Evolutionary conservation across 2,888 invertebrate species (phyloP).

Genomic region (Geophilus truncorum): DNA sequence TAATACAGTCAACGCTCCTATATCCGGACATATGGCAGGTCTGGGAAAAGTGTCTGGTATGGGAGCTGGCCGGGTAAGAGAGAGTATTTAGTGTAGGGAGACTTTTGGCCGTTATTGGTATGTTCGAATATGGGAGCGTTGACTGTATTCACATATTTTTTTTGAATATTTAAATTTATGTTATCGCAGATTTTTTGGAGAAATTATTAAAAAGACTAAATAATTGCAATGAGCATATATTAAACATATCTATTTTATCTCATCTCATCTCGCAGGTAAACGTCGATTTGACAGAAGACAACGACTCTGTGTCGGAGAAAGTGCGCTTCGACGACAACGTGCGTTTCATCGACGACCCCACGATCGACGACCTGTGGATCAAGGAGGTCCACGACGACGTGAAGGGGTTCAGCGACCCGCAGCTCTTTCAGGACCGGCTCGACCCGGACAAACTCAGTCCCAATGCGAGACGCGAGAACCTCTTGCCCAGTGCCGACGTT

Average conservation of each 20-base stretch:
- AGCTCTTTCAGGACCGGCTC: background rate
- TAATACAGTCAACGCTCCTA: too few relatives aligned
- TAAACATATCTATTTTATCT: background rate
- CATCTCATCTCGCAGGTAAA: background rate
- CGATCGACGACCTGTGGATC: slow-evolving; percentile 25
- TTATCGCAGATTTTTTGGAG: too few relatives aligned
- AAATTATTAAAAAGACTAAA: too few relatives aligned
- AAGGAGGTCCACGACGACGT: background rate
- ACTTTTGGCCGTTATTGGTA: too few relatives aligned
- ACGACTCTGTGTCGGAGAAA: slow-evolving; percentile 53
- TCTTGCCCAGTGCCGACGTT: background rate
- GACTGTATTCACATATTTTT: too few relatives aligned
- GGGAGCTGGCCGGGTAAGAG: too few relatives aligned
- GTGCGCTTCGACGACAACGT: slow-evolving; percentile 62
- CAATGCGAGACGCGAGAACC: background rate
- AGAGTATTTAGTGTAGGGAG: too few relatives aligned
- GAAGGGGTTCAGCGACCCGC: background rate
- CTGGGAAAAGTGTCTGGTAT: too few relatives aligned
- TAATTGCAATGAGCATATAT: background rate
- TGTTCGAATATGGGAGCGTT: too few relatives aligned
- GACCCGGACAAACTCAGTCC: background rate
- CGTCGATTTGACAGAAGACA: slow-evolving; percentile 42
- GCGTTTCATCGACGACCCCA: slow-evolving; percentile 52
- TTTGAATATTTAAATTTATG: too few relatives aligned
- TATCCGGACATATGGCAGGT: too few relatives aligned